Percentiles rank a stretch among this genome's conserved stretches.
Evolutionary conservation across 2,888 invertebrate species (phyloP).

Genomic region (Lepidochrysops patricia): DNA sequence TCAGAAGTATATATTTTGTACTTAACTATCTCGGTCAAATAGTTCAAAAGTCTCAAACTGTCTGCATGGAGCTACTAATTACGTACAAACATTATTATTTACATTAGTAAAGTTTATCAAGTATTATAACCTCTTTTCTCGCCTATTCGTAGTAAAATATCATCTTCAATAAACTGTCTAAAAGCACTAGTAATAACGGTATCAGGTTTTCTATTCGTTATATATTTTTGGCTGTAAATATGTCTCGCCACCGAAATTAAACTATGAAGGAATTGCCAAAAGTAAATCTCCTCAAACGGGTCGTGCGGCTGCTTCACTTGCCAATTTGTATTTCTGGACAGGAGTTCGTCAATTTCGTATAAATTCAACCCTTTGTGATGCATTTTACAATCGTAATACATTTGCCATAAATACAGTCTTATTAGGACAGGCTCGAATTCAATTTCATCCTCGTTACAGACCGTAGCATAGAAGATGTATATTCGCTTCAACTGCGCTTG

Average conservation of each 20-base stretch:
- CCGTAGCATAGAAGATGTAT: conserved; percentile 68
- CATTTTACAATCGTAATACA: conserved; percentile 73
- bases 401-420: conserved; percentile 75
- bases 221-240: conserved; percentile 50
- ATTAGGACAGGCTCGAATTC: conserved; percentile 58
- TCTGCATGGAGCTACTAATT: too few relatives aligned
- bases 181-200: conserved; percentile 70
- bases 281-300: conserved; percentile 76
- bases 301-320: conserved; percentile 56
- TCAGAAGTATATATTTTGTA: too few relatives aligned
- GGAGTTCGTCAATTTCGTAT: conserved; percentile 64
- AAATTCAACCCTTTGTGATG: conserved; percentile 64
- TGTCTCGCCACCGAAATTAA: conserved; percentile 66
- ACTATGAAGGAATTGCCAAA: conserved; percentile 77
- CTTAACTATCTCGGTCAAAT: too few relatives aligned
- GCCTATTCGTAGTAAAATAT: conserved; percentile 55
- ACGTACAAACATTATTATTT: too few relatives aligned
- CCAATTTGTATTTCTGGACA: conserved; percentile 62
- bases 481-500: conserved; percentile 62
- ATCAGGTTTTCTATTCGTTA: conserved; percentile 48
- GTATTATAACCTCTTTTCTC: conserved; percentile 59
- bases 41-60: too few relatives aligned
- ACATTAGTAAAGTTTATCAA: too few relatives aligned
- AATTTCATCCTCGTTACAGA: conserved; percentile 51
- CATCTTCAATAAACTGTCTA: conserved; percentile 63